phyloP scores from a whole-genome alignment of 2,113 vertebrate genomes.

The Bufo gargarizans region DNA sequence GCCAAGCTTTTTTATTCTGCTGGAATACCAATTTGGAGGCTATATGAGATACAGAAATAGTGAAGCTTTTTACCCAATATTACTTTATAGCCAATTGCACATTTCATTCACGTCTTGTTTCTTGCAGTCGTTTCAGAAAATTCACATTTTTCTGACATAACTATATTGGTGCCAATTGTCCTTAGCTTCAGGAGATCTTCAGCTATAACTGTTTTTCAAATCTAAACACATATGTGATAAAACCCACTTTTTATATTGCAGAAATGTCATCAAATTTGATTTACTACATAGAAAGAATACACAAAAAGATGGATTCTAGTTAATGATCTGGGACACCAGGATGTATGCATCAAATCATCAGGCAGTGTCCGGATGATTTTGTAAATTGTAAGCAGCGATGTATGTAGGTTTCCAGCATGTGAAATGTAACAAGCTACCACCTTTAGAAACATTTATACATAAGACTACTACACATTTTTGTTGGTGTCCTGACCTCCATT shows the following conservation, averaged over 20 bases:
- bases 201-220: not conserved
- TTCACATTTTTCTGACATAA: not conserved
- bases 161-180: not conserved
- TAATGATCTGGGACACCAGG: not conserved
- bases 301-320: not conserved
- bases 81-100: too few relatives aligned
- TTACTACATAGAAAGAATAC: not conserved
- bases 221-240: not conserved
- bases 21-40: too few relatives aligned
- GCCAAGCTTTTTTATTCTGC: too few relatives aligned
- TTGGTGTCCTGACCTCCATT: not conserved
- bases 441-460: not conserved
- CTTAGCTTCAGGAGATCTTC: not conserved
- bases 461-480: not conserved
- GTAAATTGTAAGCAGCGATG: not conserved
- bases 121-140: not conserved
- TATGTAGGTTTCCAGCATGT: not conserved
- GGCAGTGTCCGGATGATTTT: not conserved
- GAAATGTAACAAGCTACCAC: not conserved
- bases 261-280: not conserved
- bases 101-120: not conserved
- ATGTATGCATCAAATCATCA: not conserved
- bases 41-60: too few relatives aligned
- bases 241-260: not conserved
- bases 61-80: too few relatives aligned